Evolutionary conservation across 1,140 invertebrate species (phyloP), one percentile per base, ranked within the genome.

Genomic region (Thalassaphorura encarpata): DNA sequence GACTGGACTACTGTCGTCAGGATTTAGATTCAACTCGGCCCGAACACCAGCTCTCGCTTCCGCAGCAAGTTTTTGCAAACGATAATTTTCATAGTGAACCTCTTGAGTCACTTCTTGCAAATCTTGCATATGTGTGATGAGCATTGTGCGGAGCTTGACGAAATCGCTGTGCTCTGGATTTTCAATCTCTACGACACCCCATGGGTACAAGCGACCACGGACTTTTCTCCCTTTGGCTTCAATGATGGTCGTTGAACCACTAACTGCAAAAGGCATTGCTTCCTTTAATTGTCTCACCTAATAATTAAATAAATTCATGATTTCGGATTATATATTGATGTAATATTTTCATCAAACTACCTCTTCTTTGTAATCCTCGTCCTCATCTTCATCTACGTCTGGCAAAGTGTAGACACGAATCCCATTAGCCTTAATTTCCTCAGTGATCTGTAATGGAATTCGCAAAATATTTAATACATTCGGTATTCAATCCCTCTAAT

Each of bases 131-230:
- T 96, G 90, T 8, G 89, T 91, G 52, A 98, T 97, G 8, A 99
- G 77, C 91, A 99, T 97, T 27, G 94, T 96, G 60, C 94, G 76
- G 45, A 99, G 78, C 70, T 97, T 96, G 60, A 97, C 88, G 71
- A 99, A 99, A 77, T 99, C 96, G 75, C 94, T 97, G 72, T 99
- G 95, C 52, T 95, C 90, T 1, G 95, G 85, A 77, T 99, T 98
- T 73, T 99, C 96, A n/a, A 99, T 93, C 78, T 99, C 95, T 0
- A 99, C 93, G 24, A 95, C 87, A 39, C 96, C 96, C 95, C 95
- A 99, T 0, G 94, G 93, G 77, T 98, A 99, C 21, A 95, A 77
- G 31, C 95, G 80, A 15, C 92, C 94, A 50, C 93, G 77, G 47
- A 94, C 88, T 72, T 87, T 89, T 43, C 83, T 80, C 23, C 89